phyloP scores from a whole-genome alignment of 2,888 invertebrate genomes.

The Geotrupes spiniger region DNA sequence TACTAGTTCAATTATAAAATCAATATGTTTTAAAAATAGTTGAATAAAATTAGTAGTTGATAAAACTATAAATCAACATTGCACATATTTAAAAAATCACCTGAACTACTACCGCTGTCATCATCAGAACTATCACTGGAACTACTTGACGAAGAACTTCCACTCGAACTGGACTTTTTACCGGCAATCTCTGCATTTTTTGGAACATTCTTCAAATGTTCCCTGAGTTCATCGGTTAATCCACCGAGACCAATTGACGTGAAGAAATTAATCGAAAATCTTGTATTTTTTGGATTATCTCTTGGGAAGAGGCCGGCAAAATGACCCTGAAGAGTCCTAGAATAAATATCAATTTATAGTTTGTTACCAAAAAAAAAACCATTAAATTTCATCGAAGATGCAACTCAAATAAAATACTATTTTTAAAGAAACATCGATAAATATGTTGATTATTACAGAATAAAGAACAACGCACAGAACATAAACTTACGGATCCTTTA shows the following conservation, averaged over 20 bases:
- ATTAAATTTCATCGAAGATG: too few relatives aligned
- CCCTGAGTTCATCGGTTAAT: constrained; percentile 87
- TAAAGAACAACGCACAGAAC: too few relatives aligned
- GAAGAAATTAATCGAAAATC: constrained; percentile 98
- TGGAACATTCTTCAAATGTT: constrained; percentile 79
- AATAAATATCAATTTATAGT: constrained; percentile 41
- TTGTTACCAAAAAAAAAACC: too few relatives aligned
- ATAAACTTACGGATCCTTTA: constrained; percentile 90
- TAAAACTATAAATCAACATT: too few relatives aligned
- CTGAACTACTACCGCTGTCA: constrained; percentile 16
- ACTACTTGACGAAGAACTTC: constrained; percentile 30
- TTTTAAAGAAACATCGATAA: too few relatives aligned
- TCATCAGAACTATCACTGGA: constrained; percentile 18
- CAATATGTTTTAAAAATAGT: too few relatives aligned
- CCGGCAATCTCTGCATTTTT: constrained; percentile 49
- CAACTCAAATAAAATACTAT: too few relatives aligned
- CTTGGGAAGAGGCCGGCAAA: constrained; percentile 93
- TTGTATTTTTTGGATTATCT: constrained; percentile 92
- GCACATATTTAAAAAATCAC: too few relatives aligned
- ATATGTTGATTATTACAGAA: too few relatives aligned
- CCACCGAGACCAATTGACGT: constrained; percentile 96
- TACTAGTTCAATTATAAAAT: too few relatives aligned
- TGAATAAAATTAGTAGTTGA: too few relatives aligned
- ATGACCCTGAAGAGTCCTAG: constrained; percentile 76
- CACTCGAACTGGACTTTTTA: constrained; percentile 12